Base-by-base conservation (phyloP, 2,888 invertebrate species). In the Ophion ellenae region DNA sequence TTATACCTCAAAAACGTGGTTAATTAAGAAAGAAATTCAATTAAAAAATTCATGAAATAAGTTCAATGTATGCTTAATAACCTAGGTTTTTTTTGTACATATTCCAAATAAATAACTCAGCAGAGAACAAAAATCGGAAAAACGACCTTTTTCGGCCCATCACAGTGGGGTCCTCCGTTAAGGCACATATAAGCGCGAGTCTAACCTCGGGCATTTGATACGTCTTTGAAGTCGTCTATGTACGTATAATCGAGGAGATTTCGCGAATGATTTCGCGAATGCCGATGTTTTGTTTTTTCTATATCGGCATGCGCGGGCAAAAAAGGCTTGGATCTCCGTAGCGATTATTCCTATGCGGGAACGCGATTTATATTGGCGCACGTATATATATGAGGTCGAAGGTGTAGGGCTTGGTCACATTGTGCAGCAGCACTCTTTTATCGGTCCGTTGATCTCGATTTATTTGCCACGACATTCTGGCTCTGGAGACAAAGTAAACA, bases 391-490 rank as follows among this genome's bases (percentile, higher is more conserved):
- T 40, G 61, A n/a, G 61, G 67, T 67, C 40, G 53, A 53, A 53
- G 53, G 53, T 53, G 17, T 17, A 45, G 61, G 32, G 45, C 71
- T 63, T 36, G 71, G 82, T 36, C 67, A 71, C 69, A 53, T 53
- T 53, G 53, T 53, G 53, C 53, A 53, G 53, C 53, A 80, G 47
- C 74, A 40, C 69, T 70, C 45, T 40, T 63, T 78, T 83, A 86
- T 83, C 86, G 32, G 14, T 78, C 28, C 45, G 61, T 85, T 79
- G 70, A 85, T 87, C 83, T 81, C 79, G 81, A 87, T 87, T 87
- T 87, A 85, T 85, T 85, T 83, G 76, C 81, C 78, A 81, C 71
- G 79, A 81, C 75, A 53, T 79, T 71, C 67, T 61, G 20, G 20
- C 61, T 85, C 79, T 81, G 80, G 59, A 80, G 78, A 64, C 57